Conservation (phyloP, 2,888 invertebrate genomes). For the Clusia tigrina region DNA sequence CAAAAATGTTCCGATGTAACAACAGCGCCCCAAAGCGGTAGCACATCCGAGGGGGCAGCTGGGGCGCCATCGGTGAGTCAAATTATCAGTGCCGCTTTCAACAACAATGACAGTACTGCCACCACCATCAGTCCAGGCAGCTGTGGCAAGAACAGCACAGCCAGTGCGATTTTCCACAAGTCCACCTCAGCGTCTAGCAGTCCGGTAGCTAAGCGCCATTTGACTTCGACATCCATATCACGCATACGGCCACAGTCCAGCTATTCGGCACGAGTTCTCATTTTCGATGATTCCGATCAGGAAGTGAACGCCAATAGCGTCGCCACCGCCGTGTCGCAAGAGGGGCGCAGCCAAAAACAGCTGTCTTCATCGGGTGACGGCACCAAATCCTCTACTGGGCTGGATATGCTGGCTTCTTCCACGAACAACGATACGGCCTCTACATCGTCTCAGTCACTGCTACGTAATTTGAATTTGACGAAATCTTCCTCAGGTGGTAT, state of each 20-base stretch:
- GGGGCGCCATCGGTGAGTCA: constrained; percentile 39
- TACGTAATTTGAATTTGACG: constrained; percentile 55
- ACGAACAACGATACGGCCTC: constrained; percentile 45
- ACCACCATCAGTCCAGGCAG: constrained; percentile 34
- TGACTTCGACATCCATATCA: constrained; percentile 41
- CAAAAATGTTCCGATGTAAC: constrained; percentile 41
- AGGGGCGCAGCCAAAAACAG: constrained; percentile 21
- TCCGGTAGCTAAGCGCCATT: constrained; percentile 54
- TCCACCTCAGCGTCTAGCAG: constrained; percentile 32
- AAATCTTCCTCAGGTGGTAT: constrained; percentile 62
- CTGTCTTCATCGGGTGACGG: constrained; percentile 26
- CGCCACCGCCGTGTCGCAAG: neutral
- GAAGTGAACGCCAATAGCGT: constrained; percentile 56
- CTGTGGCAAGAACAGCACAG: constrained; percentile 37
- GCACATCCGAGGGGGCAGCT: constrained; percentile 16
- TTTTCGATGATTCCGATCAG: constrained; percentile 77
- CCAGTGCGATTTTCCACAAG: constrained; percentile 13
- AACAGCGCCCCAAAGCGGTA: constrained; percentile 32
- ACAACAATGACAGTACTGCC: constrained; percentile 45
- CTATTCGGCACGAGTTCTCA: constrained; percentile 78
- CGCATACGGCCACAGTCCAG: constrained; percentile 68
- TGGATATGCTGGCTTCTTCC: constrained; percentile 51
- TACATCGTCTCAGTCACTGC: constrained; percentile 42
- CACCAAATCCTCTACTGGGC: constrained; percentile 40
- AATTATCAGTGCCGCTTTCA: constrained; percentile 20